These are phyloP conservation scores for Meda fulgida DNA, from an alignment of 2,797 vertebrate species.

Conservation along the genomic window DNA sequence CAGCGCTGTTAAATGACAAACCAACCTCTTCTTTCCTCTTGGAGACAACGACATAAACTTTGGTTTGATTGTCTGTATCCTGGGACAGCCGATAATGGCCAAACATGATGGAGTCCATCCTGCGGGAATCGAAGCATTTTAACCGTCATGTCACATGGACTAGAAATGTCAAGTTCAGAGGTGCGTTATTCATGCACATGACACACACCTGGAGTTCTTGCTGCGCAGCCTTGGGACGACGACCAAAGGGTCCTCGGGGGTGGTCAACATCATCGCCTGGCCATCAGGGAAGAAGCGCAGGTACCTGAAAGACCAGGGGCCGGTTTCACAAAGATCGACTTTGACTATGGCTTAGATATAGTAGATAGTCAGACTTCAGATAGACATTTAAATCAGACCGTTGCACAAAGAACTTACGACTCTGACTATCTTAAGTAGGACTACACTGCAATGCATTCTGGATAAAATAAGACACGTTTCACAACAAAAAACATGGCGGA, in stretches of 20 bases:
- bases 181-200: neutral
- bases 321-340: too few relatives aligned
- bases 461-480: too few relatives aligned
- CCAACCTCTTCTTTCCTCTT: conserved; percentile 96
- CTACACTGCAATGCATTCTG: too few relatives aligned
- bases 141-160: neutral
- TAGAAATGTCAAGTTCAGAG: neutral
- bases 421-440: too few relatives aligned
- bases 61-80: conserved; percentile 99
- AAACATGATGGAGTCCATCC: conserved; percentile 90
- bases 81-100: conserved; percentile 97
- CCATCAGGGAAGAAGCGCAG: conserved; percentile 96
- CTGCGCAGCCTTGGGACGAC: conserved; percentile 89
- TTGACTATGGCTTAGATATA: too few relatives aligned
- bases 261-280: conserved; percentile 92
- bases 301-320: conserved; percentile 82
- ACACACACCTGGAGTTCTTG: conserved; percentile 84
- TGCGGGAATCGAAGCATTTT: conserved; percentile 66
- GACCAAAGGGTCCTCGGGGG: conserved; percentile 91
- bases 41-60: conserved; percentile 97
- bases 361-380: too few relatives aligned
- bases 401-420: too few relatives aligned
- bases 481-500: too few relatives aligned
- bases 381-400: too few relatives aligned
- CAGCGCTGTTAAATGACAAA: conserved; percentile 3